Evolutionary conservation across 2,797 vertebrate genomes (phyloP), one percentile per base, ranked within the genome.

Genomic region (Distichodus sexfasciatus): DNA sequence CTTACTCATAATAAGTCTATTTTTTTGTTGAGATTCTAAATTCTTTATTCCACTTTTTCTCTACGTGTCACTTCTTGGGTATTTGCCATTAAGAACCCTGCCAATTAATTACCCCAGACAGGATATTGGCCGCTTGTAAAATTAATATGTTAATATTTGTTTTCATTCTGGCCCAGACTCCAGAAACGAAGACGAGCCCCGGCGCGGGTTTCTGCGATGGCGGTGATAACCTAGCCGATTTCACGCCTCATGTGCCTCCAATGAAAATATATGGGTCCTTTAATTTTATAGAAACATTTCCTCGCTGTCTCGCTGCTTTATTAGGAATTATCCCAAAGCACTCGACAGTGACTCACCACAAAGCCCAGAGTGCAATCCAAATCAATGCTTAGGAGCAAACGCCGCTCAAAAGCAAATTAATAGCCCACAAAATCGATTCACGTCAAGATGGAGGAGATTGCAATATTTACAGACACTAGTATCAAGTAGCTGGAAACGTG

Each of bases 391-490:
- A 35, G 12, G 3, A 41, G 46, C 44, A 40, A n/a, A 31, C 38
- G 26, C 14, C 6, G 15, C 50, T 26, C 33, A 55, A 48, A 60
- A 73, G 72, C 38, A 76, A 40, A 78, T 63, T 31, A 35, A 72
- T 71, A 47, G 64, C 76, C 64, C 29, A 48, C 28, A 44, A 75
- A 75, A 67, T 76, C 48, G 68, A 59, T 73, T 31, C 15, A 26
- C 51, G 29, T 66, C 43, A 59, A 61, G 54, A 54, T 35, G 43
- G 41, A 35, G 60, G 72, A 74, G 65, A 69, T 69, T 61, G 61
- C 50, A 66, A 35, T 62, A 66, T 71, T 43, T 21, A 33, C 63
- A 68, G 50, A 15, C 23, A n/a, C 57, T 43, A 38, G 73, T 68
- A 75, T 77, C 50, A 69, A 50, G 66, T 54, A 17, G 68, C 70